phyloP scores from a whole-genome alignment of 2,888 invertebrate genomes.

The Pecten maximus region DNA sequence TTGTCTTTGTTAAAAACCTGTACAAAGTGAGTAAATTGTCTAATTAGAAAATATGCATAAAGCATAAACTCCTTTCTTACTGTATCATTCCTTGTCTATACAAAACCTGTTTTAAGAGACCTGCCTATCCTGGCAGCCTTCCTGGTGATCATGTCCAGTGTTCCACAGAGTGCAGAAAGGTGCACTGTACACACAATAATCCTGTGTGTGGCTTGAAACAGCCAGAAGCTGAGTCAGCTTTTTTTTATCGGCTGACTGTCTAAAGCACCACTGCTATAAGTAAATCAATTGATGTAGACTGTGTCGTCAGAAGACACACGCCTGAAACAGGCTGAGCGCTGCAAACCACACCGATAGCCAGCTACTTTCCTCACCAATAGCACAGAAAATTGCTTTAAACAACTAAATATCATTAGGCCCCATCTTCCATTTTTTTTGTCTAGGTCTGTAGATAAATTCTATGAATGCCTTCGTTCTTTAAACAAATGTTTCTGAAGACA shows the following conservation, averaged over 20 bases:
- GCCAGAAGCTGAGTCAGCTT: conserved; percentile 26
- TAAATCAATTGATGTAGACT: conserved; percentile 23
- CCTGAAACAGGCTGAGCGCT: neutral
- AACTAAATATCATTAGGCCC: conserved; percentile 33
- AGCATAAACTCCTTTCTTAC: neutral
- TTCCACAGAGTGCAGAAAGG: neutral
- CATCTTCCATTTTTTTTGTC: neutral
- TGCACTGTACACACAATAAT: neutral
- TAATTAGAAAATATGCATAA: too few species aligned
- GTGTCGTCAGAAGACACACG: conserved; percentile 16
- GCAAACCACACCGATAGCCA: neutral
- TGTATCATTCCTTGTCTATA: neutral
- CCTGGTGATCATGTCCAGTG: neutral
- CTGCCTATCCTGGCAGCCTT: neutral
- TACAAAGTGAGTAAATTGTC: too few species aligned
- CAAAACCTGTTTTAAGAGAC: neutral
- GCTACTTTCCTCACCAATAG: neutral
- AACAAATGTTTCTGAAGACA: neutral
- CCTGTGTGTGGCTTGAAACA: neutral
- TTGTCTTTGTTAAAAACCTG: too few species aligned
- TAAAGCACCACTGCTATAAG: neutral
- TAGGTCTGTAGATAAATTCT: conserved; percentile 11
- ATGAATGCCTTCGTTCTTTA: neutral
- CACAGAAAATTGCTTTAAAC: conserved; percentile 1
- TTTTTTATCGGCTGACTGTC: conserved; percentile 5